Evolutionary conservation across 2,888 invertebrate species (phyloP).

Genomic region (Cheilosia pagana): DNA sequence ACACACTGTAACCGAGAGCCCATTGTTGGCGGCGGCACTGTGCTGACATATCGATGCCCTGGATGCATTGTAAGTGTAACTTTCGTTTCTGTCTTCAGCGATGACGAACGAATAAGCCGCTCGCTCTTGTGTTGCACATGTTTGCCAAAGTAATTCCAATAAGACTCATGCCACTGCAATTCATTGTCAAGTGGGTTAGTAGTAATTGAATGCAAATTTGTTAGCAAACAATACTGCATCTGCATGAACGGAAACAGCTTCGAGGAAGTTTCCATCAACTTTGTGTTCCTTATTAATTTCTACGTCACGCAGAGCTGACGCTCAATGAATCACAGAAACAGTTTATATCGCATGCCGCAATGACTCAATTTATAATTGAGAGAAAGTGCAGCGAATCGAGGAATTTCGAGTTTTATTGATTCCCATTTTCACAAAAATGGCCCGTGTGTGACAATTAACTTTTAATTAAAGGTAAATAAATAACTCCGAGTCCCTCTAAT

Average conservation of each 20-base stretch:
- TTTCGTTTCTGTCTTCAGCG: constrained; percentile 1
- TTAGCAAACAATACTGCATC: constrained; percentile 37
- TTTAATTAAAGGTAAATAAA: constrained; percentile 59
- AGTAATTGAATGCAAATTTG: constrained; percentile 67
- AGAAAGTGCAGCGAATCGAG: constrained; percentile 12
- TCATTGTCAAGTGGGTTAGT: constrained; percentile 59
- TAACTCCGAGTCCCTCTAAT: constrained; percentile 15
- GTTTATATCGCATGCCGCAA: background rate
- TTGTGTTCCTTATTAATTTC: constrained; percentile 36
- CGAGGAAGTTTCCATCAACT: constrained; percentile 31
- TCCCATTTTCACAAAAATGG: constrained; percentile 3
- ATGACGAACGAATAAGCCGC: constrained; percentile 14
- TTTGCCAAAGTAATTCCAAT: constrained; percentile 45
- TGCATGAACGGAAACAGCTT: background rate
- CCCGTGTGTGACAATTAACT: constrained; percentile 38
- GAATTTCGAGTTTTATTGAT: constrained; percentile 3
- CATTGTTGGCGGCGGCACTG: background rate
- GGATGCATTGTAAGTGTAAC: constrained; percentile 8
- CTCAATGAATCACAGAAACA: constrained; percentile 27
- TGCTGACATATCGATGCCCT: constrained; percentile 9
- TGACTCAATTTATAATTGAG: constrained; percentile 23
- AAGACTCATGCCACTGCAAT: constrained; percentile 16
- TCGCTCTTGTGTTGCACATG: background rate
- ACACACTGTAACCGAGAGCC: background rate
- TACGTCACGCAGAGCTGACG: constrained; percentile 40